Percentiles rank a stretch among this genome's conserved stretches.
These are phyloP conservation scores for Hanleya hanleyi DNA, from an alignment of 2,888 invertebrate species.

Conservation along the genomic window DNA sequence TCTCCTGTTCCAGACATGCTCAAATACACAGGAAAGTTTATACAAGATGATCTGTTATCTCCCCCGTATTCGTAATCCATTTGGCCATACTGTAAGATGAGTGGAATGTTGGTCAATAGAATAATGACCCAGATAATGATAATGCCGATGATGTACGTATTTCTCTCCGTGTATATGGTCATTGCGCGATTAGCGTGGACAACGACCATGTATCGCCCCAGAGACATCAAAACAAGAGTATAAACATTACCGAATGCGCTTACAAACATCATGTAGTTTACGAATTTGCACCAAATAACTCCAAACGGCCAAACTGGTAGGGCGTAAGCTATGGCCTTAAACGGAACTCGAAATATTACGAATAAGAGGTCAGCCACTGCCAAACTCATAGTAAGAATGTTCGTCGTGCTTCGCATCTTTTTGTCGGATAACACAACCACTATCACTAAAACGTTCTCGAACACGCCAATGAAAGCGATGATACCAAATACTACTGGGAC, in stretches of 20 bases:
- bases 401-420: conserved; percentile 94
- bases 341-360: conserved; percentile 94
- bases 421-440: conserved; percentile 90
- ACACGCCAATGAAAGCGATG: conserved; percentile 87
- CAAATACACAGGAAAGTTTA: conserved; percentile 36
- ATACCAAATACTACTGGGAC: conserved; percentile 84
- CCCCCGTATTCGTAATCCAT: conserved; percentile 70
- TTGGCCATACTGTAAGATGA: conserved; percentile 59
- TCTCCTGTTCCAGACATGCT: conserved; percentile 21
- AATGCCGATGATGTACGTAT: conserved; percentile 85
- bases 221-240: conserved; percentile 93
- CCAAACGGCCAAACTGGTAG: conserved; percentile 93
- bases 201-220: conserved; percentile 92
- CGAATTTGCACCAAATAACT: conserved; percentile 89
- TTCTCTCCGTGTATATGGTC: conserved; percentile 86
- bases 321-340: conserved; percentile 93
- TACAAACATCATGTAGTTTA: conserved; percentile 92
- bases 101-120: conserved; percentile 65
- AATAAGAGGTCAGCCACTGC: conserved; percentile 93
- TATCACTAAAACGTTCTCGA: conserved; percentile 92
- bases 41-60: conserved; percentile 59
- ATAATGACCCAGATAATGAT: conserved; percentile 87
- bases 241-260: conserved; percentile 95
- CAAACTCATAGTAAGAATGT: conserved; percentile 91
- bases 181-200: conserved; percentile 93